Percentiles rank a stretch among this genome's conserved stretches.
Conservation (phyloP, 2,797 vertebrate species). For the Danio aesculapii region DNA sequence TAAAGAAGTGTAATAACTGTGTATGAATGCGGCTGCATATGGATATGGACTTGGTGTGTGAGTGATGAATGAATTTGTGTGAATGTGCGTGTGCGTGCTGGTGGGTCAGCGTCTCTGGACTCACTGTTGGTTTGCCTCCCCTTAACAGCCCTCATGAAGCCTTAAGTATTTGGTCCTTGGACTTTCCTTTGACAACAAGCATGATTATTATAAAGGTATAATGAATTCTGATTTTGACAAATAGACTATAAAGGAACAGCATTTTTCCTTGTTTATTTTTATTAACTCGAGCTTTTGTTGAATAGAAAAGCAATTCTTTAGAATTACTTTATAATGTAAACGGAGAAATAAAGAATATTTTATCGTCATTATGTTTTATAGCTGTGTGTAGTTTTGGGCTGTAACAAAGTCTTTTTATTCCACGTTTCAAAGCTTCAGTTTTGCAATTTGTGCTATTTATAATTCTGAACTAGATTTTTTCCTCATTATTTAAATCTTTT, state of each 20-base stretch:
- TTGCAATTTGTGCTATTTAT: conserved; percentile 91
- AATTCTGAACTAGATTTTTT: conserved; percentile 84
- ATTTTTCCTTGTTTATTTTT: conserved; percentile 69
- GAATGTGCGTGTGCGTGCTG: conserved; percentile 30
- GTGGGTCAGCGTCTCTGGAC: conserved; percentile 78
- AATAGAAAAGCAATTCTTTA: conserved; percentile 86
- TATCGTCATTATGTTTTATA: conserved; percentile 88
- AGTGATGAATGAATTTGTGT: conserved; percentile 58
- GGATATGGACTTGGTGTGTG: conserved; percentile 80
- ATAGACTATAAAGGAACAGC: conserved; percentile 79
- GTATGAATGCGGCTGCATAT: conserved; percentile 82
- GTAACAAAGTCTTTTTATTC: conserved; percentile 73
- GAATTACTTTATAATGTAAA: conserved; percentile 83
- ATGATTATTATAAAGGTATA: conserved; percentile 86
- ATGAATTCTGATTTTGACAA: conserved; percentile 76
- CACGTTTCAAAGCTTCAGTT: conserved; percentile 84
- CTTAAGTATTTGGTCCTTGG: conserved; percentile 97
- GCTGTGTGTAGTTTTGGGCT: conserved; percentile 89
- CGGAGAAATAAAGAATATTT: conserved; percentile 83
- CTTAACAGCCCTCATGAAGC: conserved; percentile 93
- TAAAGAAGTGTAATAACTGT: conserved; percentile 88
- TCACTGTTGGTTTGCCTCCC: conserved; percentile 84
- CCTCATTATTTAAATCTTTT: conserved; percentile 80
- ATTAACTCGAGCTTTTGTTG: conserved; percentile 82
- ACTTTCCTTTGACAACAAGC: conserved; percentile 90